These are phyloP conservation scores for Pantherophis vulpinus DNA, from an alignment of 2,797 vertebrate genomes.

Conservation along the genomic window DNA sequence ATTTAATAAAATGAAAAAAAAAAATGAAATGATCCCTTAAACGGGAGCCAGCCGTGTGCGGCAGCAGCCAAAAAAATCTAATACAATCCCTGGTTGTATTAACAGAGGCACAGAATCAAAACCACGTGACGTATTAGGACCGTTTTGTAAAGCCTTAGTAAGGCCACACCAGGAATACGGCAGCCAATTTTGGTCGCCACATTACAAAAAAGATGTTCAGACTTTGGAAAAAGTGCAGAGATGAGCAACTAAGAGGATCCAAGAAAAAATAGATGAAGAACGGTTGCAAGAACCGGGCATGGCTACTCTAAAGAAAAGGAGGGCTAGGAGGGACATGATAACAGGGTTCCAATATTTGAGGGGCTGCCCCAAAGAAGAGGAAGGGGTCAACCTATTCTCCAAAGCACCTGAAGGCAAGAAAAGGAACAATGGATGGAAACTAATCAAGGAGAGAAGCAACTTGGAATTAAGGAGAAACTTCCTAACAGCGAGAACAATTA, in stretches of 20 bases:
- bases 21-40: too few species aligned
- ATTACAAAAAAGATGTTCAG: too few species aligned
- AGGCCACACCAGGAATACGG: too few species aligned
- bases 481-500: not conserved
- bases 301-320: not conserved
- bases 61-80: too few species aligned
- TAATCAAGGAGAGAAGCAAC: not conserved
- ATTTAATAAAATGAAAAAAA: too few species aligned
- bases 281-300: not conserved
- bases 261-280: not conserved
- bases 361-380: not conserved
- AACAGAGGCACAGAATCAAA: too few species aligned
- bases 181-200: too few species aligned
- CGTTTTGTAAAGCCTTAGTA: too few species aligned
- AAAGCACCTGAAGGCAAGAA: not conserved
- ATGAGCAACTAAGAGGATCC: not conserved
- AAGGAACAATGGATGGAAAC: fast-evolving
- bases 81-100: too few species aligned
- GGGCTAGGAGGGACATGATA: not conserved
- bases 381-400: not conserved
- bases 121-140: too few species aligned
- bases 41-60: too few species aligned
- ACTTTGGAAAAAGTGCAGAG: too few species aligned
- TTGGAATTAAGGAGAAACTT: not conserved
- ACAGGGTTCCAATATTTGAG: not conserved